Base-by-base conservation (phyloP, 2,797 vertebrate genomes). In the Acomys russatus region DNA sequence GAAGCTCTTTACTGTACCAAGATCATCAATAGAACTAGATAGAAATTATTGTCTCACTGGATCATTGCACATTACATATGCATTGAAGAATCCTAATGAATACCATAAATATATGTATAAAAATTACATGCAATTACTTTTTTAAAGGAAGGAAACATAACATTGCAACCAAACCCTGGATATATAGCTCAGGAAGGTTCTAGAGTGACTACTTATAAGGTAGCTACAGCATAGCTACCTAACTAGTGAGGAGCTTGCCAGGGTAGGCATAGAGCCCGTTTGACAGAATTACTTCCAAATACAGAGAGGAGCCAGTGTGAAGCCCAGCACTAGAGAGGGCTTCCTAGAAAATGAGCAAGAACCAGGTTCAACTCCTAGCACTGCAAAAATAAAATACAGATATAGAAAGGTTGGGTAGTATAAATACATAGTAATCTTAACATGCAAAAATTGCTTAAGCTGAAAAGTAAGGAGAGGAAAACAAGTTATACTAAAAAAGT, bases 401-500 rank as follows among this genome's bases (percentile, higher is more conserved):
- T 74, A 77, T 20, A 92, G 0, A 94, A 5, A 80, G 20, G 2
- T 9, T 88, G 6, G 5, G 54, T 74, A 82, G 68, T 35, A 71
- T 56, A 84, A 64, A 23, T 30, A 73, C 1, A 49, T 7, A 94
- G 8, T 68, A 30, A 76, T 38, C 56, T 86, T 82, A 35, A 90
- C 63, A 86, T 14, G 2, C 14, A 33, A 83, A 92, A 74, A 84
- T 23, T 61, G 9, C 90, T 85, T 25, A 93, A 68, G 44, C 23
- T 88, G 73, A 78, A 95, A 92, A 92, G 84, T 54, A 23, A 95
- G 22, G 17, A 17, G 64, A 54, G 44, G 76, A 93, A 95, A 93
- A 87, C 30, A 90, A 77, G 28, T 85, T 92, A 73, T 0, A 76
- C 18, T 56, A 83, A 51, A 76, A 56, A 70, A 15, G 63, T 9